Evolutionary conservation across 2,113 vertebrate species (phyloP).

Genomic region (Agapornis roseicollis): DNA sequence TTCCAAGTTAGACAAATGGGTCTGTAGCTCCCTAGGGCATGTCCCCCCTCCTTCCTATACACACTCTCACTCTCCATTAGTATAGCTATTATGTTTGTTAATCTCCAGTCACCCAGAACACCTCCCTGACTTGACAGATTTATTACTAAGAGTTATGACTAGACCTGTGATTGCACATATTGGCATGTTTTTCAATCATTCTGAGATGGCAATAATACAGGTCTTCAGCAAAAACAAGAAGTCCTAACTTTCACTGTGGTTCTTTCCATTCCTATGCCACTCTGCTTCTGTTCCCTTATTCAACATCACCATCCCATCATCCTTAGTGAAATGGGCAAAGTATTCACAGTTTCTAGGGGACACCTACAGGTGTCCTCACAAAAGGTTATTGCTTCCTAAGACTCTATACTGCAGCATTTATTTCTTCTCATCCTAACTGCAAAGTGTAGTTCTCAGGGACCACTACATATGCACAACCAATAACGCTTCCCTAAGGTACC

Average conservation of each 20-base stretch:
- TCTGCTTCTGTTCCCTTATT: neutral
- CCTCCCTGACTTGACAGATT: constrained; percentile 51
- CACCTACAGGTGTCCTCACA: neutral
- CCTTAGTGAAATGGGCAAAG: neutral
- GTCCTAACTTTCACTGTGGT: neutral
- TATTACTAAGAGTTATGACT: constrained; percentile 46
- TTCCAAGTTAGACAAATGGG: constrained; percentile 21
- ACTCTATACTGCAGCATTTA: neutral
- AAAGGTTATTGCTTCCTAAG: neutral
- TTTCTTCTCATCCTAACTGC: neutral
- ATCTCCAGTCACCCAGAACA: constrained; percentile 58
- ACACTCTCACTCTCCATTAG: constrained; percentile 48
- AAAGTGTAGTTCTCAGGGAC: neutral
- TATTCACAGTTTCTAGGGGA: neutral
- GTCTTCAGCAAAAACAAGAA: neutral
- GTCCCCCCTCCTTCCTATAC: constrained; percentile 4
- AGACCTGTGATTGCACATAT: constrained; percentile 52
- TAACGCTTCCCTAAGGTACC: neutral
- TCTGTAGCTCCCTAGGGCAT: constrained; percentile 8
- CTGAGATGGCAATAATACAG: neutral
- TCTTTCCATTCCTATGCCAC: neutral
- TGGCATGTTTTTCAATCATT: constrained; percentile 31
- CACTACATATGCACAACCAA: neutral
- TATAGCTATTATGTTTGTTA: constrained; percentile 60
- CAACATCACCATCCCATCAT: neutral